Conservation (phyloP, 2,113 vertebrate genomes). For the Paramisgurnus dabryanus region DNA sequence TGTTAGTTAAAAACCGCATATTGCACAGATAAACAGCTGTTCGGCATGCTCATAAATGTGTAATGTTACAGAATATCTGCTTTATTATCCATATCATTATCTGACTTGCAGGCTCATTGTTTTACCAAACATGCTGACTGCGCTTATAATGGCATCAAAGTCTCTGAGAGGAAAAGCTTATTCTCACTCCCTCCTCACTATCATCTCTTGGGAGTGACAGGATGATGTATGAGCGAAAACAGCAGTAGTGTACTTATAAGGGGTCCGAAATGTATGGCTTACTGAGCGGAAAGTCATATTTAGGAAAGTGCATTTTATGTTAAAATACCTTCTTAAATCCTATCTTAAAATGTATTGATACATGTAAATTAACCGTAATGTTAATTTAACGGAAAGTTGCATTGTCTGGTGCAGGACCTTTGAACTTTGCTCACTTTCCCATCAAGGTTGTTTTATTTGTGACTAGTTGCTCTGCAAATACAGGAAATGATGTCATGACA, state of each 20-base stretch:
- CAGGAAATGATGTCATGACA: too few species aligned
- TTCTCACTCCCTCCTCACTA: conserved; percentile 33
- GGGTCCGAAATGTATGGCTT: conserved; percentile 14
- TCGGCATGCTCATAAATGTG: background rate
- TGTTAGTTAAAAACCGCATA: background rate
- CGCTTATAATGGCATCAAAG: conserved; percentile 19
- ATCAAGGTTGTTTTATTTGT: too few species aligned
- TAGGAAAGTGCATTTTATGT: background rate
- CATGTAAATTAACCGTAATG: background rate
- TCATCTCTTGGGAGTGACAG: conserved; percentile 15
- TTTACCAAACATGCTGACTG: conserved; percentile 54
- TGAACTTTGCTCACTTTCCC: too few species aligned
- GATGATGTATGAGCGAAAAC: conserved; percentile 12
- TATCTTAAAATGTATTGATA: background rate
- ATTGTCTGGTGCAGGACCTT: too few species aligned
- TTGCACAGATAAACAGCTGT: conserved; percentile 24
- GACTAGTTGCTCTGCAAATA: too few species aligned
- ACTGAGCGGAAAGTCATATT: conserved; percentile 1
- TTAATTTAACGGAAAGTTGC: background rate
- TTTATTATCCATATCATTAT: conserved; percentile 42
- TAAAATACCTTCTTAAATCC: background rate
- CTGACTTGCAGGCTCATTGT: conserved; percentile 23
- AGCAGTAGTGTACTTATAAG: conserved; percentile 15
- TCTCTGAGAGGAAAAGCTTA: conserved; percentile 41
- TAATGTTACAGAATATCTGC: conserved; percentile 1